phyloP scores from a whole-genome alignment of 2,888 invertebrate species.

The Ormyrus nitidulus region DNA sequence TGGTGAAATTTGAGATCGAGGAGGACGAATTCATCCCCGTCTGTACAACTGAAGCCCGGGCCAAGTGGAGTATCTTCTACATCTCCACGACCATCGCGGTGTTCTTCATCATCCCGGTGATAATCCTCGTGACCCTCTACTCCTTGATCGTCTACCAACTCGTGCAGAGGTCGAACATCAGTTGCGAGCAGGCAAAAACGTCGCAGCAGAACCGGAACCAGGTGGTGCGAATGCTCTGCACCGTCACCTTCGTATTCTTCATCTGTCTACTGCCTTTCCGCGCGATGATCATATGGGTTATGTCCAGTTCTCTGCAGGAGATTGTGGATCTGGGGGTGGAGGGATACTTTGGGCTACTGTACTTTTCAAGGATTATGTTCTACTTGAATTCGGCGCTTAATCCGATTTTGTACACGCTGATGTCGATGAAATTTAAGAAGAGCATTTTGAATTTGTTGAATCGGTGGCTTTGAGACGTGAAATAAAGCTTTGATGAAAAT shows the following conservation, averaged over 20 bases:
- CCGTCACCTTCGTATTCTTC: conserved; percentile 93
- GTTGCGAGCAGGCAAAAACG: conserved; percentile 79
- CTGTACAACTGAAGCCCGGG: conserved; percentile 87
- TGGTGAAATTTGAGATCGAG: conserved; percentile 86
- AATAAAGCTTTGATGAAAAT: no score
- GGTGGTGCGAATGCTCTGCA: conserved; percentile 91
- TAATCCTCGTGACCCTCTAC: conserved; percentile 88
- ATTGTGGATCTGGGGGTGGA: conserved; percentile 84
- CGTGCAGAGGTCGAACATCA: conserved; percentile 86
- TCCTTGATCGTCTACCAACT: conserved; percentile 90
- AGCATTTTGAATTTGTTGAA: conserved; percentile 77
- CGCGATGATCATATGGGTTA: conserved; percentile 91
- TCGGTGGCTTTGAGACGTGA: background rate
- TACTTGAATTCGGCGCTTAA: conserved; percentile 94
- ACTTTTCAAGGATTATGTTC: conserved; percentile 91
- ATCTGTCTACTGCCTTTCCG: conserved; percentile 92
- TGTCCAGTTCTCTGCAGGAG: conserved; percentile 85
- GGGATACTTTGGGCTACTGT: conserved; percentile 88
- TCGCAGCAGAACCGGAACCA: conserved; percentile 86
- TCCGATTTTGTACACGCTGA: conserved; percentile 93
- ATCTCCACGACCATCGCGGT: conserved; percentile 87
- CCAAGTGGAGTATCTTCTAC: conserved; percentile 86
- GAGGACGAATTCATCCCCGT: conserved; percentile 82
- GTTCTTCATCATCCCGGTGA: conserved; percentile 91
- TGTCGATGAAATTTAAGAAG: conserved; percentile 93